phyloP scores from a whole-genome alignment of 2,797 vertebrate genomes.

The Xenops minutus region DNA sequence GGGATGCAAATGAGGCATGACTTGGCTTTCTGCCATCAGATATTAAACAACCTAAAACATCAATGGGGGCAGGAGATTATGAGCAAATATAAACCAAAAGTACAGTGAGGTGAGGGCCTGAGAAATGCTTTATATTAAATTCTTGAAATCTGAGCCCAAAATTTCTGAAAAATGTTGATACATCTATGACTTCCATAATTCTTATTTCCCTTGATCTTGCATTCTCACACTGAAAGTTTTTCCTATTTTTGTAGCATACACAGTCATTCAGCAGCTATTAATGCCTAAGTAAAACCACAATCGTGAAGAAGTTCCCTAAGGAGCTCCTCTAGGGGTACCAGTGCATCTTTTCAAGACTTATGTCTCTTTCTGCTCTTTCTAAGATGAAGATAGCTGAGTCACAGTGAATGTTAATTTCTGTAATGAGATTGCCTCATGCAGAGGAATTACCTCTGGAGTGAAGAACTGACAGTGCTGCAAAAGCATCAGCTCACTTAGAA shows the following conservation, averaged over 20 bases:
- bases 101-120: rapidly evolving
- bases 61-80: background rate
- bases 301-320: background rate
- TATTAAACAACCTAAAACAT: background rate
- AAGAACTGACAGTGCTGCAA: background rate
- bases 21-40: background rate
- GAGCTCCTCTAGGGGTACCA: background rate
- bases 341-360: conserved; percentile 5
- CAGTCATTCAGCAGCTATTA: background rate
- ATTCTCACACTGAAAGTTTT: background rate
- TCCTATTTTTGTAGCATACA: background rate
- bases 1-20: background rate
- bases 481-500: conserved; percentile 13
- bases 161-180: background rate
- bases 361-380: background rate
- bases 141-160: background rate
- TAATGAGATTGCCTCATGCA: conserved; percentile 32
- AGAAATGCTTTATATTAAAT: background rate
- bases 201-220: background rate
- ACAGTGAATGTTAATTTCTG: conserved; percentile 34
- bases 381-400: conserved; percentile 47
- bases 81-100: background rate
- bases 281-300: conserved; percentile 25
- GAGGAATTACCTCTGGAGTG: background rate
- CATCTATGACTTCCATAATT: background rate